A percentile compares a stretch with the other conserved stretches of the same genome.
Conservation (phyloP, 2,888 invertebrate species). For the Tachina fera region DNA sequence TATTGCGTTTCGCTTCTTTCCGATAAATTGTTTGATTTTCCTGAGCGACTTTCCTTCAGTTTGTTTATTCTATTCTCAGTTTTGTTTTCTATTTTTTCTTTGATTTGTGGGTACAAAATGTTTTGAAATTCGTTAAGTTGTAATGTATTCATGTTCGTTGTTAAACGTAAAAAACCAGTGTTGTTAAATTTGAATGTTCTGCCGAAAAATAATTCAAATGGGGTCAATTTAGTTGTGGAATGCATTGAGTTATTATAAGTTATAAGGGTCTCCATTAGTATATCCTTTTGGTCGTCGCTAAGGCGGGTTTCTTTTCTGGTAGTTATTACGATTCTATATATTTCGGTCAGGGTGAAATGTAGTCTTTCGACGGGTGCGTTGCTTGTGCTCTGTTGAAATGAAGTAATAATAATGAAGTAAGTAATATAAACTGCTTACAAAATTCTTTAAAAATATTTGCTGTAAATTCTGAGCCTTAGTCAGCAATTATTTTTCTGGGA, state of each 20-base stretch:
- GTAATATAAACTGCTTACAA: constrained; percentile 26
- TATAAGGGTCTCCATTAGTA: constrained; percentile 22
- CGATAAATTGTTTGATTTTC: constrained; percentile 7
- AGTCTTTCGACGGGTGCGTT: background rate
- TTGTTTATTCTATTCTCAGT: constrained; percentile 7
- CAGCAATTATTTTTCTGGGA: constrained; percentile 16
- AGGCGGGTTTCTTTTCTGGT: background rate
- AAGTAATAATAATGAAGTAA: too few relatives aligned
- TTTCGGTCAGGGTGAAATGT: constrained; percentile 50
- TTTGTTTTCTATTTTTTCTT: background rate
- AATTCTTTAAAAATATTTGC: constrained; percentile 24
- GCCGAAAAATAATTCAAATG: constrained; percentile 24
- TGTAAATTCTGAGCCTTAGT: constrained; percentile 39
- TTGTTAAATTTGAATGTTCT: constrained; percentile 30
- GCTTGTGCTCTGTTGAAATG: constrained; percentile 8
- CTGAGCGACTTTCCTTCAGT: constrained; percentile 10
- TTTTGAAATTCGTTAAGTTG: constrained; percentile 36
- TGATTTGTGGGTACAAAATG: background rate
- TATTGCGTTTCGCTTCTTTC: background rate
- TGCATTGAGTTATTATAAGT: background rate
- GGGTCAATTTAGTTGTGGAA: constrained; percentile 45
- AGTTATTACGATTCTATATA: constrained; percentile 43
- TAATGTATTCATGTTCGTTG: constrained; percentile 43
- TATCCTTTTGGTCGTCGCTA: background rate
- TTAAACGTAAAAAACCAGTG: constrained; percentile 4